Evolutionary conservation across 2,113 vertebrate species (phyloP), one percentile per base, ranked within the genome.

Genomic region (Amblyopsis rosae): DNA sequence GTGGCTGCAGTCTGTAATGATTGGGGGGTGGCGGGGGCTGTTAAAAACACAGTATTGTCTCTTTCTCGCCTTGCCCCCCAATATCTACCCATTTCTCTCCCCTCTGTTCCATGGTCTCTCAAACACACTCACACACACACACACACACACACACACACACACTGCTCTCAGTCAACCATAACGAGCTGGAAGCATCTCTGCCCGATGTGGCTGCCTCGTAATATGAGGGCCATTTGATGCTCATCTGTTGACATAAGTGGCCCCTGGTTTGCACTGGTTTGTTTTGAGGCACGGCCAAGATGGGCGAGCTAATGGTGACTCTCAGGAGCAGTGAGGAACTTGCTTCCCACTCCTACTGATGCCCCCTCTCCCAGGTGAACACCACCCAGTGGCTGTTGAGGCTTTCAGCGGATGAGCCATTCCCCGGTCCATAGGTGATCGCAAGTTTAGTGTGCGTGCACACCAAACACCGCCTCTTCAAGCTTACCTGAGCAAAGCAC

Each of bases 1-100:
- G 77, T 67, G 73, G 70, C 71, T 69, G 73, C 70, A 71, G 83
- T 73, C 83, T 82, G 82, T 87, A 85, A 82, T 82, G 80, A 88
- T 41, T 5, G 35, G 35, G 5, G 35, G 35, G 35, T 26, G 2
- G 26, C 83, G 73, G 65, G 67, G 81, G 69, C 67, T 77, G 72
- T 76, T 82, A 75, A 57, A 69, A 87, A 75, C 70, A 45, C 32
- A 60, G 17, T 12, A 35, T 26, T 41, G 11, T 41, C 32, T 59
- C 26, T 59, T 13, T 33, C 7, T 59, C 6, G 19, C 19, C 26
- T 19, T 58, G 7, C 12, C 56, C 9, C 17, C 12, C 17, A 12
- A 4, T 57, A 8, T 26, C 19, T 58, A 4, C 32, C 5, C 1
- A 8, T 32, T 12, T 59, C 57, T 12, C 32, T 33, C 57, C 57